phyloP scores from a whole-genome alignment of 2,888 invertebrate species.

The Lepidocyrtoides sp. region DNA sequence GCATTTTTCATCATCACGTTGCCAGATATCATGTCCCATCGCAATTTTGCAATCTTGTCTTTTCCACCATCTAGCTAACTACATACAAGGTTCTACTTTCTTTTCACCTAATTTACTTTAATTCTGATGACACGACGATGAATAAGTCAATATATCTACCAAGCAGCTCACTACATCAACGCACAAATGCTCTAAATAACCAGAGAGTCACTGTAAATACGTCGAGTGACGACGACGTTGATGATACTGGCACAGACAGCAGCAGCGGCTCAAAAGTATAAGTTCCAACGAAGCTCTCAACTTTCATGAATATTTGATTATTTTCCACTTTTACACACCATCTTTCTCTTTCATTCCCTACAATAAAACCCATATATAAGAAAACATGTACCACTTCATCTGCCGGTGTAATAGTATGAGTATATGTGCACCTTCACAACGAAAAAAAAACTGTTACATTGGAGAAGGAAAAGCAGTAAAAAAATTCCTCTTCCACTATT shows the following conservation, averaged over 20 bases:
- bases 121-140: neutral
- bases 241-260: conserved; percentile 23
- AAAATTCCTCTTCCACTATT: too few species aligned
- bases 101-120: conserved; percentile 24
- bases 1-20: conserved; percentile 9
- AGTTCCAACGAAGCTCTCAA: conserved; percentile 23
- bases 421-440: neutral
- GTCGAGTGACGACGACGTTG: conserved; percentile 27
- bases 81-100: too few species aligned
- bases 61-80: too few species aligned
- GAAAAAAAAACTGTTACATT: neutral
- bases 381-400: neutral
- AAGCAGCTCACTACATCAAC: too few species aligned
- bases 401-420: neutral
- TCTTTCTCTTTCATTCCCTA: neutral
- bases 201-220: neutral
- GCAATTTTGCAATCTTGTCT: neutral
- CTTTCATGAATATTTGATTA: conserved; percentile 49
- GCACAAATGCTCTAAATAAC: too few species aligned
- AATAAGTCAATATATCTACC: neutral
- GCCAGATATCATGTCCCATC: neutral
- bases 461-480: neutral
- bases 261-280: conserved; percentile 2
- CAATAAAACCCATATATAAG: too few species aligned
- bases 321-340: neutral